Evolutionary conservation across 1,140 invertebrate species (phyloP), one percentile per base, ranked within the genome.

Genomic region (Phymorhynchus buccinoides): DNA sequence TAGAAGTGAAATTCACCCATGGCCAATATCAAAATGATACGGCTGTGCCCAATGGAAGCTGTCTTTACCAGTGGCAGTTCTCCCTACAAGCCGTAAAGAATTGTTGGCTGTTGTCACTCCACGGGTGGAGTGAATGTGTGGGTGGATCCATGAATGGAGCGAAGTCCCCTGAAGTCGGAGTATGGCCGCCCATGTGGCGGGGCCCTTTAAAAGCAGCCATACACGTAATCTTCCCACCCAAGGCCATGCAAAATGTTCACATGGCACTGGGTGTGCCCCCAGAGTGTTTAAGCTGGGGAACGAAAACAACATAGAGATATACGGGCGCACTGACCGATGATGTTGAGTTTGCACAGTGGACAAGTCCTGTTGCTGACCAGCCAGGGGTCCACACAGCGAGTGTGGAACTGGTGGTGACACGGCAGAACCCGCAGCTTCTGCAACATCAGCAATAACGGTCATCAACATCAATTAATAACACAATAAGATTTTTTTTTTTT

Each of bases 311-410:
- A 62, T 0, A 68, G 18, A 48, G 56, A 82, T 27, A 22, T 2
- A 16, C 48, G 39, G 42, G 39, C 22, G 12, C 16, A 30, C 90
- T 90, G 84, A 91, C 91, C 89, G 75, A 91, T 88, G 62, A 92
- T 90, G 79, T 92, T 91, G n/a, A 90, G 88, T 87, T 92, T 92
- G 86, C 92, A 92, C n/a, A 92, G 87, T 22, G 92, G 92, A 86
- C 99, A 97, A 79, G 98, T 96, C 52, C 97, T 95, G 92, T 97
- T 99, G 92, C 98, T 96, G 1, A 98, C 98, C 85, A 99, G 94
- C 99, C 99, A 99, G 22, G 97, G 98, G 94, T 99, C 99, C 91
- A 99, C 99, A 94, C 99, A 99, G 92, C 97, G 97, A 75, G 95
- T 95, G 94, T 99, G 99, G 81, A 88, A 92, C 75, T 90, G 88